phyloP scores from a whole-genome alignment of 1,140 invertebrate species.

The Lordiphosa collinella region DNA sequence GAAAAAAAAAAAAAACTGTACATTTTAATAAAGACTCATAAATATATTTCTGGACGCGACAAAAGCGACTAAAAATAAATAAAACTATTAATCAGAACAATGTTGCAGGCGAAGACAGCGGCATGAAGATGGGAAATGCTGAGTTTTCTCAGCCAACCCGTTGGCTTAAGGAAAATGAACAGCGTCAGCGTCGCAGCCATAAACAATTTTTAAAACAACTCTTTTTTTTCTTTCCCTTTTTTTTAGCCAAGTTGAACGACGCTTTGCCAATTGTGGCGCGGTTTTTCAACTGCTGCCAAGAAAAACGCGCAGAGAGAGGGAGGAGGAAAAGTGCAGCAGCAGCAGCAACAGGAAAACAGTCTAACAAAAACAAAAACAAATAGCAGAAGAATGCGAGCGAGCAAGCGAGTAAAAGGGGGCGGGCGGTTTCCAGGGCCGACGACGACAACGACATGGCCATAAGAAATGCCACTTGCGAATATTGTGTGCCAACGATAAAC shows the following conservation, averaged over 20 bases:
- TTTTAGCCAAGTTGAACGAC: constrained; percentile 49
- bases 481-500: constrained; percentile 79
- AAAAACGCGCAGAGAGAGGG: constrained; percentile 42
- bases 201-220: constrained; percentile 78
- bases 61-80: constrained; percentile 72
- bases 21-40: constrained; percentile 76
- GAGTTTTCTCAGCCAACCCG: constrained; percentile 23
- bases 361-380: constrained; percentile 40
- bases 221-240: constrained; percentile 38
- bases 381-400: constrained; percentile 38
- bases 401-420: constrained; percentile 56
- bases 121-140: constrained; percentile 12
- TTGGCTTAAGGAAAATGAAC: constrained; percentile 59
- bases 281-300: constrained; percentile 74
- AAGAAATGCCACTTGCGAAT: constrained; percentile 77
- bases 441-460: constrained; percentile 40
- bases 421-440: constrained; percentile 39
- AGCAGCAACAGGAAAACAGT: constrained; percentile 47
- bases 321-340: constrained; percentile 55
- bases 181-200: constrained; percentile 64
- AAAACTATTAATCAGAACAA: constrained; percentile 73
- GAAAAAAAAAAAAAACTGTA: constrained; percentile 42
- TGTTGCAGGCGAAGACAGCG: constrained; percentile 40
- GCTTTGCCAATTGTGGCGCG: constrained; percentile 71
- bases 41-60: constrained; percentile 47